Evolutionary conservation across 2,113 vertebrate genomes (phyloP).

Genomic region (Xiphophorus couchianus): DNA sequence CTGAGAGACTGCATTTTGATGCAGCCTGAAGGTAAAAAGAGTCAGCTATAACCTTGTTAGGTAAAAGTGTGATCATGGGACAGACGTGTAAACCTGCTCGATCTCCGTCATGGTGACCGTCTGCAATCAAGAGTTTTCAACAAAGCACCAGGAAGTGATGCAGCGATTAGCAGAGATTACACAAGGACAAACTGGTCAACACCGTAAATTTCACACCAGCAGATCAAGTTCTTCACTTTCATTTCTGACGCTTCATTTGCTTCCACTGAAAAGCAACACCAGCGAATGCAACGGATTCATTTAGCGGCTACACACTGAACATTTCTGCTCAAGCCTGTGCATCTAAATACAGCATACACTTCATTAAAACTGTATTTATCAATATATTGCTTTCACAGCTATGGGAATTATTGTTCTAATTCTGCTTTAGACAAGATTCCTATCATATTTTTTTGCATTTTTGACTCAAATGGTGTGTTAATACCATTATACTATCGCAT

Average conservation of each 20-base stretch:
- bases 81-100: background rate
- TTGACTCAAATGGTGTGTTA: no score
- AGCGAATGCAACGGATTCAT: no score
- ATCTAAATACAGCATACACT: no score
- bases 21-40: background rate
- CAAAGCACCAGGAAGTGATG: background rate
- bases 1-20: background rate
- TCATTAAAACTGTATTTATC: no score
- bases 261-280: background rate
- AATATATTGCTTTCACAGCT: no score
- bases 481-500: no score
- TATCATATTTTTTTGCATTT: no score
- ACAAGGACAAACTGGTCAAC: background rate
- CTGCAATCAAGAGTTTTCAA: background rate
- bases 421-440: no score
- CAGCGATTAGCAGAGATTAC: background rate
- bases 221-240: background rate
- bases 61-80: no score
- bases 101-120: background rate
- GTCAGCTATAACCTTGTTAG: background rate
- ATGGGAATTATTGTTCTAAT: no score
- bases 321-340: no score
- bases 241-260: background rate
- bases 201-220: background rate
- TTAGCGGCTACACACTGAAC: no score